These are phyloP conservation scores for Agelas oroides DNA, from an alignment of 37 sponge, comb jelly and placozoan species.

Conservation along the genomic window DNA sequence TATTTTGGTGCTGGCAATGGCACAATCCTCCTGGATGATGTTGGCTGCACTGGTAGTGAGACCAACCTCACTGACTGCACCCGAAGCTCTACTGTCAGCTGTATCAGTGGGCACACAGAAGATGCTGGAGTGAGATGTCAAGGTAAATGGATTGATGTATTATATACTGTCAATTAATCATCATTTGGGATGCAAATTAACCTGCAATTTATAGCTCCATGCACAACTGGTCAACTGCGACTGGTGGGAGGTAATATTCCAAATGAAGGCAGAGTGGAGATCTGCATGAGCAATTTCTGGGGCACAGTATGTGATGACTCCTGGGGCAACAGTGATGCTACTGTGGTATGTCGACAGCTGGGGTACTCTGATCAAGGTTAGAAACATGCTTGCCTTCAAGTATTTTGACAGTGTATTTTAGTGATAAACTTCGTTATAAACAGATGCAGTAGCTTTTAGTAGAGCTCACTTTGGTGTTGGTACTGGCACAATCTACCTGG, in stretches of 20 bases:
- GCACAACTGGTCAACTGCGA: constrained; percentile 3
- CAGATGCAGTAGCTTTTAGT: constrained; percentile 19
- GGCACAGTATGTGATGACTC: not conserved
- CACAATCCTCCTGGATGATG: too few relatives aligned
- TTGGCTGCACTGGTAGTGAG: too few relatives aligned
- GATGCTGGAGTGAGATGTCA: too few relatives aligned
- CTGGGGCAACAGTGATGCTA: not conserved
- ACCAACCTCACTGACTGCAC: too few relatives aligned
- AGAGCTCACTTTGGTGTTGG: constrained; percentile 26
- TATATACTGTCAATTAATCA: too few relatives aligned
- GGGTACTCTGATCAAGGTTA: not conserved
- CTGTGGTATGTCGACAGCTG: constrained; percentile 1
- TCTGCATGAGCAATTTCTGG: constrained; percentile 6
- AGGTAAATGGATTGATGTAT: too few relatives aligned
- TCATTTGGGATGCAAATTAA: too few relatives aligned
- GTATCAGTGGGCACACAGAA: too few relatives aligned
- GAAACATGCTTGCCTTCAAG: not conserved
- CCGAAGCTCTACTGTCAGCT: too few relatives aligned
- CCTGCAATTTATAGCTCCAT: too few relatives aligned
- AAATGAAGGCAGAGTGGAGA: not conserved
- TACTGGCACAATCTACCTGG: constrained; percentile 3
- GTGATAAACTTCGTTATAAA: not conserved
- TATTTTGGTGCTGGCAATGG: too few relatives aligned
- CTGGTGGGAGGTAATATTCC: constrained; percentile 6
- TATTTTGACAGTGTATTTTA: not conserved